Base-by-base conservation (phyloP, 2,797 vertebrate species). In the Aselliscus stoliczkanus region DNA sequence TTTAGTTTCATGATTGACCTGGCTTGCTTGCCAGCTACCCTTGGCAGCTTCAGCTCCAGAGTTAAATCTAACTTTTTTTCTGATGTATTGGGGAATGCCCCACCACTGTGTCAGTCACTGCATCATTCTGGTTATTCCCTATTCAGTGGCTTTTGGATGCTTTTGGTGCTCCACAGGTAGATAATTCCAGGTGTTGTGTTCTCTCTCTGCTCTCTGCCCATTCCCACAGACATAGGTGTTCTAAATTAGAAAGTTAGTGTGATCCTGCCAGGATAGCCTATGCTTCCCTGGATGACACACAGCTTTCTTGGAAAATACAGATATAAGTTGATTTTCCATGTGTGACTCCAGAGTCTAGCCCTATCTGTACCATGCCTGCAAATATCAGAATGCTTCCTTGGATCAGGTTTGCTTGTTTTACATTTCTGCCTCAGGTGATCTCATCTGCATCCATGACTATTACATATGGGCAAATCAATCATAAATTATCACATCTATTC, bases 1-100 rank as follows among this genome's bases (percentile, higher is more conserved):
- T 92, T 96, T 86, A 88, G 70, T 29, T 87, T 77, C 90, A 39
- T 90, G 92, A 90, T 18, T 65, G 81, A 75, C 86, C 82, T 47
- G 60, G 4, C 52, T 94, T 90, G 76, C 82, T 65, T 94, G 65
- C 65, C 82, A 90, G 29, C 39, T 56, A 21, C n/a, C 20, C 50
- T 94, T 62, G 47, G 20, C 34, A 62, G 69, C 62, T 92, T 65
- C 64, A 50, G n/a, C 27, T 86, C 76, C 39, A 27, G 1, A 67
- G 44, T 21, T 60, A 56, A 90, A 29, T 27, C 5, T 29, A 44
- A 15, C 34, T 31, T 56, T 52, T 34, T 60, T 92, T 67, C 21
- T 79, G 81, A 23, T 39, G 8, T 17, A 77, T n/a, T 5, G 58
- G 34, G 69, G 52, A 79, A 96, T 92, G 64, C 9, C 1, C 29